Evolutionary conservation across 2,113 vertebrate genomes (phyloP).

Genomic region (Notiomystis cincta): DNA sequence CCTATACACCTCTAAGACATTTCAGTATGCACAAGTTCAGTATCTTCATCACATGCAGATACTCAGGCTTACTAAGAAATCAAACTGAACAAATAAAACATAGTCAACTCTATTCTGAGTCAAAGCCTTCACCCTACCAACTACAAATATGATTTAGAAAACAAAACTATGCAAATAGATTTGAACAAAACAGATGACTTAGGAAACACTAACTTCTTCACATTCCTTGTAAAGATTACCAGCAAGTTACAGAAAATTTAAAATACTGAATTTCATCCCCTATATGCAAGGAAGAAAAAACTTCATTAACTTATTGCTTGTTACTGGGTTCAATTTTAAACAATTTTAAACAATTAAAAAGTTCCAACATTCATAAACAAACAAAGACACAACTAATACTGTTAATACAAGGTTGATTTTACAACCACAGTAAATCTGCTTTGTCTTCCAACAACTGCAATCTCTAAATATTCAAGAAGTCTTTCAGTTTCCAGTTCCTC

Average conservation of each 20-base stretch:
- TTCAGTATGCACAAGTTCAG: neutral
- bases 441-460: neutral
- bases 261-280: conserved; percentile 23
- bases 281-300: conserved; percentile 21
- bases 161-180: neutral
- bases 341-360: conserved; percentile 63
- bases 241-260: conserved; percentile 58
- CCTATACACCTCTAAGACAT: neutral
- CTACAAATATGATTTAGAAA: neutral
- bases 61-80: neutral
- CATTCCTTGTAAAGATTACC: conserved; percentile 30
- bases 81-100: neutral
- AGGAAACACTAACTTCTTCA: neutral
- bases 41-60: neutral
- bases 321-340: conserved; percentile 24
- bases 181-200: neutral
- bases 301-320: conserved; percentile 30
- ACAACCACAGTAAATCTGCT: conserved; percentile 17
- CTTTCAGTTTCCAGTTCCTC: neutral
- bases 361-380: conserved; percentile 48
- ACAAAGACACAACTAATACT: conserved; percentile 31
- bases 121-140: neutral
- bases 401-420: conserved; percentile 14
- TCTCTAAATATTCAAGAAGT: neutral
- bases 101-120: neutral